These are phyloP conservation scores for Bombylius major DNA, from an alignment of 2,888 invertebrate species.

Conservation along the genomic window DNA sequence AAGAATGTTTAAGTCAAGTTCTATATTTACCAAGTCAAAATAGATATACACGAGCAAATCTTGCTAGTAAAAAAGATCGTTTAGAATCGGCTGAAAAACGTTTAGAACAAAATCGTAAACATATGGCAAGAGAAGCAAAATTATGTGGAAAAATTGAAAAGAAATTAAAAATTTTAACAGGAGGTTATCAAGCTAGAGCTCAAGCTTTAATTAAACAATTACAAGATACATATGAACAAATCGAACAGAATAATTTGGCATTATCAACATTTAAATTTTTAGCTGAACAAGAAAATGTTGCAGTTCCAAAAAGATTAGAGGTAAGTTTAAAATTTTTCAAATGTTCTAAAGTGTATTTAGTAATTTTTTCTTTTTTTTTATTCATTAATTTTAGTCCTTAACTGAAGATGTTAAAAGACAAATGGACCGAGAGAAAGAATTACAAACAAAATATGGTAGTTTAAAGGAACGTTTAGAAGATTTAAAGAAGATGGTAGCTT, in stretches of 20 bases:
- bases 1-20: conserved; percentile 87
- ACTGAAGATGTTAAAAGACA: conserved; percentile 88
- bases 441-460: conserved; percentile 73
- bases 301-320: conserved; percentile 81
- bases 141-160: conserved; percentile 96
- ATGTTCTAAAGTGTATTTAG: neutral
- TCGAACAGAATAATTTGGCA: conserved; percentile 81
- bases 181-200: conserved; percentile 71
- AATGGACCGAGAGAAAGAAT: conserved; percentile 75
- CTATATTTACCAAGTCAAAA: conserved; percentile 85
- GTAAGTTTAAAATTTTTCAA: conserved; percentile 34
- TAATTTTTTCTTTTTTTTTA: conserved; percentile 3
- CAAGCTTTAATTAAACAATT: conserved; percentile 80
- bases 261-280: conserved; percentile 82
- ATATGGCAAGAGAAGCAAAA: conserved; percentile 96
- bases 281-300: conserved; percentile 77
- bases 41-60: conserved; percentile 83
- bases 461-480: conserved; percentile 52
- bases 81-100: conserved; percentile 86
- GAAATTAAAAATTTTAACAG: conserved; percentile 89
- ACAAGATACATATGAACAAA: conserved; percentile 75
- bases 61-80: conserved; percentile 92
- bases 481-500: conserved; percentile 17
- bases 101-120: conserved; percentile 82
- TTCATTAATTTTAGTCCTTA: conserved; percentile 46